A percentile compares a stretch with the other conserved stretches of the same genome.
These are phyloP conservation scores for Harmothoe impar DNA, from an alignment of 2,888 invertebrate genomes.

Conservation along the genomic window DNA sequence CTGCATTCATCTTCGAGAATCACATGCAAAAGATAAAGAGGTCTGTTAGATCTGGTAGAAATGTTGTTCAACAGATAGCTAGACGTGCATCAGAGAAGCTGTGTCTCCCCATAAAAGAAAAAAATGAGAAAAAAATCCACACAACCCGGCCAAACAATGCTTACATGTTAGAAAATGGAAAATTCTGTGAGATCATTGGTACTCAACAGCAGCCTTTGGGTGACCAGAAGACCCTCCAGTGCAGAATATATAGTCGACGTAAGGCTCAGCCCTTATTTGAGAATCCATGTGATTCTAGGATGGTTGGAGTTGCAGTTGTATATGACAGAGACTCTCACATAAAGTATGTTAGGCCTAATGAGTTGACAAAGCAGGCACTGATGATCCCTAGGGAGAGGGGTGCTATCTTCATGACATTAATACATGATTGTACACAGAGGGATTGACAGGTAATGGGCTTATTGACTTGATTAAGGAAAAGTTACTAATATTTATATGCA, in stretches of 20 bases:
- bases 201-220: neutral
- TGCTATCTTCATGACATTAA: neutral
- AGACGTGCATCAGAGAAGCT: neutral
- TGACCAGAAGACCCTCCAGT: neutral
- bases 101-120: neutral
- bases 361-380: neutral
- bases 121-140: neutral
- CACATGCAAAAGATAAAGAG: slow-evolving; percentile 64
- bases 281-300: neutral
- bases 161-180: neutral
- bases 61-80: slow-evolving; percentile 64
- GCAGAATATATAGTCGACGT: neutral
- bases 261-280: neutral
- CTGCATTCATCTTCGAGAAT: slow-evolving; percentile 68
- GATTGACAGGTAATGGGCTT: too few relatives aligned
- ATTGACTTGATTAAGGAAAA: too few relatives aligned
- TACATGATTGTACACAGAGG: neutral
- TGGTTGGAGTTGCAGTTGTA: neutral
- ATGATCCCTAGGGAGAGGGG: neutral
- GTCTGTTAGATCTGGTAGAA: slow-evolving; percentile 55
- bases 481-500: too few relatives aligned
- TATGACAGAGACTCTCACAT: neutral
- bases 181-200: neutral
- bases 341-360: neutral
- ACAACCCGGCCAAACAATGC: neutral